These are phyloP conservation scores for Oophaga sylvatica DNA, from an alignment of 2,797 vertebrate genomes.

Conservation along the genomic window DNA sequence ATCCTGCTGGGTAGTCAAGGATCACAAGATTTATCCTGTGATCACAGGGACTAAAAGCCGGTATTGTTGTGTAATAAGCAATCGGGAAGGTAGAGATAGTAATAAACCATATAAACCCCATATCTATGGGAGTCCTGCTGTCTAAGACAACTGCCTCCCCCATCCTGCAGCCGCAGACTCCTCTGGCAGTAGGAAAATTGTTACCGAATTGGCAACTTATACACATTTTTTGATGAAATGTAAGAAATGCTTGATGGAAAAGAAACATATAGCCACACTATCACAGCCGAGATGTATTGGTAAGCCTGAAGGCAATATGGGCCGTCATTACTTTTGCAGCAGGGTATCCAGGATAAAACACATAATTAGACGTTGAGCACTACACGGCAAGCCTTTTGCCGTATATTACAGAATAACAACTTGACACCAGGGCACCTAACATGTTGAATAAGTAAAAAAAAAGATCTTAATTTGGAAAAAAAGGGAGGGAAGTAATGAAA, in stretches of 20 bases:
- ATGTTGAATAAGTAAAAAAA: conserved; percentile 10
- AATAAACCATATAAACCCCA: not conserved
- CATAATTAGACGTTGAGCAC: conserved; percentile 3
- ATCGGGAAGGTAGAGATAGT: not conserved
- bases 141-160: not conserved
- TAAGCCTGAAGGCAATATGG: not conserved
- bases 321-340: not conserved
- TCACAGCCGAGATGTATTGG: not conserved
- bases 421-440: not conserved
- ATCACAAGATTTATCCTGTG: not conserved
- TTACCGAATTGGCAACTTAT: not conserved
- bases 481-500: not conserved
- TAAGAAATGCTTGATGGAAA: not conserved
- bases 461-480: not conserved
- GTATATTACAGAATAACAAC: conserved; percentile 7
- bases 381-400: not conserved
- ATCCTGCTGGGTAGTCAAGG: not conserved
- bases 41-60: not conserved
- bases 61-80: not conserved
- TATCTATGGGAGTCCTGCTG: not conserved
- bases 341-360: not conserved
- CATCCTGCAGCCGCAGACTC: not conserved
- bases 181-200: not conserved
- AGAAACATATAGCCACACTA: not conserved
- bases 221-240: not conserved